Evolutionary conservation across 2,888 invertebrate species (phyloP), one percentile per base, ranked within the genome.

Genomic region (Andrena bicolor): DNA sequence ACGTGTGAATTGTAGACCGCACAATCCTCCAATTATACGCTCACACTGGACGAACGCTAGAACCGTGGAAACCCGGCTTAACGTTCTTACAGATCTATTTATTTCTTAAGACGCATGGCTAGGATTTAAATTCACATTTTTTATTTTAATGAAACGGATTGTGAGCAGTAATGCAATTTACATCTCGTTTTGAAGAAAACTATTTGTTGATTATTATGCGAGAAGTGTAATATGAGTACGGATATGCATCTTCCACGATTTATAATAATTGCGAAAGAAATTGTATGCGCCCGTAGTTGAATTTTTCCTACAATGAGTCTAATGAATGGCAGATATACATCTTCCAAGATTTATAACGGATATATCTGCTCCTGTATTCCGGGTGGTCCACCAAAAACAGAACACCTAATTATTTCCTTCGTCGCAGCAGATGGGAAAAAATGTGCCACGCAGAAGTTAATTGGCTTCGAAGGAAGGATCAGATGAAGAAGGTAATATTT

Each of bases 291-390:
- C 20, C 26, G 3, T 56, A 13, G 23, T 23, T 56, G 23, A 13
- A 10, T 3, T 26, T 26, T 56, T 10, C 26, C 23, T 48, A n/a
- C 28, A 60, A 28, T 58, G 7, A 7, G 13, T 60, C 28, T 70
- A 70, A 60, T 20, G 48, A 70, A 56, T 7, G n/a, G 41, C 3
- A 10, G 70, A 70, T 70, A 60, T 1, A 41, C 30, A 60, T 60
- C 60, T 70, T 48, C 5, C 30, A 60, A 8, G n/a, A 60, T 49
- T 60, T 60, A 30, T 20, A 48, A 35, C n/a, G 28, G 58, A 58
- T 48, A 58, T 26, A 26, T 32, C 10, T 53, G 8, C 8, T 7
- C 1, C 30, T 49, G n/a, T 2, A 13, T 28, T 5, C 13, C 4
- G 28, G 13, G 48, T 30, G 49, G 32, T 32, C 49, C 16, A 32